Base-by-base conservation (phyloP, 2,113 vertebrate genomes). In the Cichladusa arquata region DNA sequence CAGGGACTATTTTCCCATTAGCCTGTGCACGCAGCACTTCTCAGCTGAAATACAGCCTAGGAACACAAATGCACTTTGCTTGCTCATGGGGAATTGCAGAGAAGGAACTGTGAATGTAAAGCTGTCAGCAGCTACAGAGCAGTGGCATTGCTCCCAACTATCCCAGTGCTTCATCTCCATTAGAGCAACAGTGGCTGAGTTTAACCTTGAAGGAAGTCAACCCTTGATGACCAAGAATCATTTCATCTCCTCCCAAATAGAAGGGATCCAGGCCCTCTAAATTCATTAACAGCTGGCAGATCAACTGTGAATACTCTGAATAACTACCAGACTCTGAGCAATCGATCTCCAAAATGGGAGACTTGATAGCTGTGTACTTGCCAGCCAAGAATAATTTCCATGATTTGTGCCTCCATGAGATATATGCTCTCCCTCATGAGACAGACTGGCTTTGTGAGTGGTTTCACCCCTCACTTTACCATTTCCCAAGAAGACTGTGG, bases 1-100 rank as follows among this genome's bases (percentile, higher is more conserved):
- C 64, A 34, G 82, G 76, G 85, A 93, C 90, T 93, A 72, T 96
- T 97, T 96, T 96, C 82, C 72, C 61, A 93, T 95, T 95, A 96
- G 80, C 22, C 60, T 56, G 44, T 92, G 80, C 79, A 48, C 0
- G 7, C 33, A 94, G 76, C 51, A 56, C 28, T 92, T 90, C 86
- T 92, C 40, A 64, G n/a, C 60, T 95, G 92, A 95, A 96, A 78
- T 84, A 74, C 34, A 92, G 25, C 56, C 86, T 88, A 84, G 86
- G 83, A 91, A 88, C 53, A 64, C 38, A 83, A 78, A 92, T 33
- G 26, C 22, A 84, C 67, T 91, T 76, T 53, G 76, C 45, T 88
- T n/a, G 17, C 33, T 84, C 48, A 2, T 15, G 60, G 44, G 60
- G 72, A 81, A 64, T 22, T 73, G 74, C 26, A 94, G 88, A 73